These are phyloP conservation scores for Beroe forskalii DNA, from an alignment of 37 sponge, comb jelly and placozoan genomes.

Conservation along the genomic window DNA sequence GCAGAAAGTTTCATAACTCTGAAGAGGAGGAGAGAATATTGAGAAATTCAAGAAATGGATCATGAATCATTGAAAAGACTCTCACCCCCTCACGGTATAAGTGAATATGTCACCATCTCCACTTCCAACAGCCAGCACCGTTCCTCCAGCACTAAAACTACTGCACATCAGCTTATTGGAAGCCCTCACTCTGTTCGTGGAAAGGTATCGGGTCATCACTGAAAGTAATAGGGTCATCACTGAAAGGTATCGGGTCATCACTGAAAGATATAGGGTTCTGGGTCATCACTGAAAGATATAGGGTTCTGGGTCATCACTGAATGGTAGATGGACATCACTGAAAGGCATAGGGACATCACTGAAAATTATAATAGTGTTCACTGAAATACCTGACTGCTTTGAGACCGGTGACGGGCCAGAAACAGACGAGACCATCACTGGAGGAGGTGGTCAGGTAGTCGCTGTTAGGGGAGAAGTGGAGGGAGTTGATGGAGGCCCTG, in stretches of 20 bases:
- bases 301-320: neutral
- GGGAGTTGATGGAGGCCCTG: neutral
- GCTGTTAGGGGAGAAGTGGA: slow-evolving; percentile 48
- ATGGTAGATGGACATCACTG: neutral
- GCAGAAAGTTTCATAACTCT: too few species aligned
- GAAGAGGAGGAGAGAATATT: too few species aligned
- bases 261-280: neutral
- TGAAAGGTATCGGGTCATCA: neutral
- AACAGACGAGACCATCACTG: slow-evolving; percentile 35
- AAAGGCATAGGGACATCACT: neutral
- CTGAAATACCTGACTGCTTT: slow-evolving; percentile 11
- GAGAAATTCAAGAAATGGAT: too few species aligned
- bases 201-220: slow-evolving; percentile 54
- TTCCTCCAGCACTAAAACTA: slow-evolving; percentile 40
- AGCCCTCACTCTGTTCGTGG: neutral
- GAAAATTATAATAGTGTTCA: neutral
- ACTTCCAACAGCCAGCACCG: slow-evolving; percentile 45
- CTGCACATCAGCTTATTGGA: slow-evolving; percentile 39
- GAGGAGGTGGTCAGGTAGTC: slow-evolving; percentile 43
- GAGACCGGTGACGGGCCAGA: slow-evolving; percentile 49
- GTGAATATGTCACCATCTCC: slow-evolving; percentile 50
- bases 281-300: neutral
- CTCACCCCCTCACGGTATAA: slow-evolving; percentile 22
- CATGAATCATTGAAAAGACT: too few species aligned
- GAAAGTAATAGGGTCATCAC: neutral